These are phyloP conservation scores for Tenthredo distinguenda DNA, from an alignment of 2,888 invertebrate species.

Conservation along the genomic window DNA sequence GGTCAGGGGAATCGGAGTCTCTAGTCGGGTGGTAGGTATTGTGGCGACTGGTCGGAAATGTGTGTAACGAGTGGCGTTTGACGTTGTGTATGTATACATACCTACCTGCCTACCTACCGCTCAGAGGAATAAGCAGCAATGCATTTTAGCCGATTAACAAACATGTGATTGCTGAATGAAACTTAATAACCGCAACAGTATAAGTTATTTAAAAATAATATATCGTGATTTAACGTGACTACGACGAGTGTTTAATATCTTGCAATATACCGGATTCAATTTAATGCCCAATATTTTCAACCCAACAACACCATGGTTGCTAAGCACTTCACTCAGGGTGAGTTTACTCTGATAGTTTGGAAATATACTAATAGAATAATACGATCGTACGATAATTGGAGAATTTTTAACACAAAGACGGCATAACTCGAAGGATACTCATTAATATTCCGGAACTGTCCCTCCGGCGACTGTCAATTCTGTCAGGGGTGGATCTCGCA, in stretches of 20 bases:
- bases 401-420: background rate
- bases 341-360: constrained; percentile 61
- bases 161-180: constrained; percentile 10
- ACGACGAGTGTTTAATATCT: background rate
- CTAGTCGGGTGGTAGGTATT: constrained; percentile 40
- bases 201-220: background rate
- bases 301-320: constrained; percentile 69
- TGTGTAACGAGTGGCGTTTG: background rate
- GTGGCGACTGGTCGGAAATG: constrained; percentile 22
- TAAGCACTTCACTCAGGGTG: constrained; percentile 76
- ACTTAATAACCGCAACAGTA: background rate
- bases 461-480: background rate
- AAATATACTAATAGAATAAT: no score
- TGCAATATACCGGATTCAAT: background rate
- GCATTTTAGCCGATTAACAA: background rate
- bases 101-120: background rate
- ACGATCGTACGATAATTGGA: no score
- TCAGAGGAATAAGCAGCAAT: background rate
- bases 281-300: constrained; percentile 27
- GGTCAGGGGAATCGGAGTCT: background rate
- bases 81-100: background rate
- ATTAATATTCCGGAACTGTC: background rate
- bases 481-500: background rate
- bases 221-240: background rate
- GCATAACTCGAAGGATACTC: background rate